Percentiles rank a stretch among this genome's conserved stretches.
Conservation (phyloP, 2,888 invertebrate species). For the Carpatolechia fugitivella region DNA sequence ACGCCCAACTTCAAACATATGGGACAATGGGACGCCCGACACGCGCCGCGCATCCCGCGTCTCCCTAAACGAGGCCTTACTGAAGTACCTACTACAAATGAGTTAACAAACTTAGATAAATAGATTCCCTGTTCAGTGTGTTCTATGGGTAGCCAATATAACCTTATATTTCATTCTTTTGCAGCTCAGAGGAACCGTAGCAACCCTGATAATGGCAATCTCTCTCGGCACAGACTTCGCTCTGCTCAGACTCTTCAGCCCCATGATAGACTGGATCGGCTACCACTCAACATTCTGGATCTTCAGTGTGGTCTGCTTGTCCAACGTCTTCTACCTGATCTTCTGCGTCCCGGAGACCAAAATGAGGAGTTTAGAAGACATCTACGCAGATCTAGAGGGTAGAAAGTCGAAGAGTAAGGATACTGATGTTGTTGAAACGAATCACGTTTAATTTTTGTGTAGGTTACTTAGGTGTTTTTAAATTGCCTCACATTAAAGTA, state of each 20-base stretch:
- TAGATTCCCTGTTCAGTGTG: too few relatives aligned
- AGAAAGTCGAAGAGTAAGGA: slow-evolving; percentile 50
- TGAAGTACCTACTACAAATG: too few relatives aligned
- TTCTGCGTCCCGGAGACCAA: slow-evolving; percentile 96
- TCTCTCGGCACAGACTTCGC: slow-evolving; percentile 92
- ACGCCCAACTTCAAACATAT: too few relatives aligned
- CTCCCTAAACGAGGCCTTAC: too few relatives aligned
- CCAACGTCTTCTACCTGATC: slow-evolving; percentile 89
- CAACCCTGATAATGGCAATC: slow-evolving; percentile 66
- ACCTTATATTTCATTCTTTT: slow-evolving; percentile 14
- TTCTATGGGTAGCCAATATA: too few relatives aligned
- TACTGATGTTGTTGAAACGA: slow-evolving; percentile 42
- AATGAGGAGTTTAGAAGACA: slow-evolving; percentile 93
- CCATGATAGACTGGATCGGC: slow-evolving; percentile 82
- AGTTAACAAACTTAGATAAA: too few relatives aligned
- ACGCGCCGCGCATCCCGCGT: too few relatives aligned
- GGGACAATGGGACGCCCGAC: too few relatives aligned
- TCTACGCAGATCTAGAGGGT: slow-evolving; percentile 88
- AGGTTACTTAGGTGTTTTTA: neutral
- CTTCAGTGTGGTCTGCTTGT: slow-evolving; percentile 85
- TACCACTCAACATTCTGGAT: slow-evolving; percentile 89
- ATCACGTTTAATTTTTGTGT: slow-evolving; percentile 35
- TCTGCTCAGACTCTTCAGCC: slow-evolving; percentile 90
- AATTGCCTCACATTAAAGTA: too few relatives aligned
- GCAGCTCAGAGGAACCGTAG: slow-evolving; percentile 69